phyloP scores from a whole-genome alignment of 2,113 vertebrate genomes.

The Meleagris gallopavo region DNA sequence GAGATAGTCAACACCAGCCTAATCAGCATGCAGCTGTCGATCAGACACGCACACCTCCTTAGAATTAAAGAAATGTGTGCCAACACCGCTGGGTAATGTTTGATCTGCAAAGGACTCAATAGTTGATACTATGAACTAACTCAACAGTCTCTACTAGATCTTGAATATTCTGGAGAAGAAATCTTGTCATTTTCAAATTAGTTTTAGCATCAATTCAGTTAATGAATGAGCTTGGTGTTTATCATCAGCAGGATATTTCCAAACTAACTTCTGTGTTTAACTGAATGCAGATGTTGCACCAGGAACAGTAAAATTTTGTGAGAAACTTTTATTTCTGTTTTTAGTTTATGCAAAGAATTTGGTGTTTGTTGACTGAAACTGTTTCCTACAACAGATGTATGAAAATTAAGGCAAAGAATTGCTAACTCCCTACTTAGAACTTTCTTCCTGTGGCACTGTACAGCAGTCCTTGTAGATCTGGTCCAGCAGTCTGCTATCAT shows the following conservation, averaged over 20 bases:
- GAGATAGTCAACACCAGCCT: not conserved
- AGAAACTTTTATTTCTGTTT: not conserved
- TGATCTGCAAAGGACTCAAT: not conserved
- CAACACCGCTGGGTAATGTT: not conserved
- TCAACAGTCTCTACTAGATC: not conserved
- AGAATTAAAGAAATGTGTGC: not conserved
- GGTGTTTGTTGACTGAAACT: not conserved
- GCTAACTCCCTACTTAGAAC: not conserved
- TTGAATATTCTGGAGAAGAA: not conserved
- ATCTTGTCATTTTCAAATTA: not conserved
- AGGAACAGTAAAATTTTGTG: not conserved
- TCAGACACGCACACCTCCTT: not conserved
- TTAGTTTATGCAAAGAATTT: not conserved
- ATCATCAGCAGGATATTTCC: conserved; percentile 24
- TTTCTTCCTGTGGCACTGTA: not conserved
- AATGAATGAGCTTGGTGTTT: not conserved
- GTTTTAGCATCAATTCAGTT: conserved; percentile 28
- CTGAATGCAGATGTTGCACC: conserved; percentile 48
- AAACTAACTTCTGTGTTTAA: conserved; percentile 15
- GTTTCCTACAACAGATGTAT: not conserved
- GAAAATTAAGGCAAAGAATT: not conserved
- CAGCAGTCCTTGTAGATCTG: not conserved
- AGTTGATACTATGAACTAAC: not conserved
- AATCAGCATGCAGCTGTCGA: not conserved
- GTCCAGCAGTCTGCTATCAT: not conserved